These are phyloP conservation scores for Ochropacha duplaris DNA, from an alignment of 2,888 invertebrate genomes.

Conservation along the genomic window DNA sequence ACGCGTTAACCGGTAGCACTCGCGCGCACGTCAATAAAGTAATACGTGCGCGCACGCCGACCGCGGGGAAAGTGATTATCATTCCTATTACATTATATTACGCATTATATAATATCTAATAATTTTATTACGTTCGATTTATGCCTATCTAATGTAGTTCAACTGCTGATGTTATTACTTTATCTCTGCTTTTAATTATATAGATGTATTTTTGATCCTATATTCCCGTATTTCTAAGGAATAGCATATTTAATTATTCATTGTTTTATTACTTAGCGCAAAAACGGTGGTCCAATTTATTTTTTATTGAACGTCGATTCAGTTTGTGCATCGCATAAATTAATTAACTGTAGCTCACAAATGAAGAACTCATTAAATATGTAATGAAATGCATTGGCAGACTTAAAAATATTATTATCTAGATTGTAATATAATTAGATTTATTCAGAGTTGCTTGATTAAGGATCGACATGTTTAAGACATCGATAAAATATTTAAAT, in stretches of 20 bases:
- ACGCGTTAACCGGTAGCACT: slow-evolving; percentile 48
- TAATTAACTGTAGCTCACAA: neutral
- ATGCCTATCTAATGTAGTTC: neutral
- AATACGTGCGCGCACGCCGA: slow-evolving; percentile 17
- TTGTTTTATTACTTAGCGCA: neutral
- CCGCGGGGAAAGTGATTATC: slow-evolving; percentile 55
- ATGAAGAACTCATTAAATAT: neutral
- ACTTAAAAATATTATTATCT: too few relatives aligned
- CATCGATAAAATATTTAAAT: too few relatives aligned
- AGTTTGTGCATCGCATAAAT: neutral
- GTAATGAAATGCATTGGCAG: neutral
- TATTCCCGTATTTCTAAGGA: too few relatives aligned
- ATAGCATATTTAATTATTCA: too few relatives aligned
- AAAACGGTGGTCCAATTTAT: neutral
- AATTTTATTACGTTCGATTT: neutral
- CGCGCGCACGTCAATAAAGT: slow-evolving; percentile 31
- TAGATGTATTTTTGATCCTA: too few relatives aligned
- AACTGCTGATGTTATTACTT: neutral
- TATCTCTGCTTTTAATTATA: too few relatives aligned
- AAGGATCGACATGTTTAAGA: too few relatives aligned
- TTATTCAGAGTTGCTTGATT: too few relatives aligned
- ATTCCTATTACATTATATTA: slow-evolving; percentile 28
- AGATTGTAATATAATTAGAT: too few relatives aligned
- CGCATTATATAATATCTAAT: slow-evolving; percentile 13
- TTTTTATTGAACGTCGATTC: neutral